phyloP scores from a whole-genome alignment of 2,888 invertebrate species.

The Lepetodrilus schrolli region DNA sequence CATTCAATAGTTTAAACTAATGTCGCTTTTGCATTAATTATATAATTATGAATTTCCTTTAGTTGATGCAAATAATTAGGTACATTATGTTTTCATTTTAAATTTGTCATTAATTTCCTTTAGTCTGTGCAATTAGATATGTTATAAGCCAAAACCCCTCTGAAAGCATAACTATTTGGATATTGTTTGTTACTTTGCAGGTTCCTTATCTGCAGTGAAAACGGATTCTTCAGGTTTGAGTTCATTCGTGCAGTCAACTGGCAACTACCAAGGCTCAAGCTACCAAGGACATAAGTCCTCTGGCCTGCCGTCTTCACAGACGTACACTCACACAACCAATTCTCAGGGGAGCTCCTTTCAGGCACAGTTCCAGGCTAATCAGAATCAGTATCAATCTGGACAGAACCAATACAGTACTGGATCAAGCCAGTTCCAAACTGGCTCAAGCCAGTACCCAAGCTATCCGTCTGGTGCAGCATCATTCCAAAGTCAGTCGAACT shows the following conservation, averaged over 20 bases:
- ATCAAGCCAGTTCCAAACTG: slow-evolving; percentile 44
- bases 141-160: too few species aligned
- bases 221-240: slow-evolving; percentile 42
- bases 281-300: slow-evolving; percentile 47
- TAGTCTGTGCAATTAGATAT: too few species aligned
- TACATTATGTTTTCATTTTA: too few species aligned
- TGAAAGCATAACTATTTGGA: too few species aligned
- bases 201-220: slow-evolving; percentile 47
- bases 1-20: background rate
- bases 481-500: slow-evolving; percentile 52
- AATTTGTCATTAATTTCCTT: too few species aligned
- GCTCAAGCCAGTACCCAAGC: slow-evolving; percentile 52
- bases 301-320: slow-evolving; percentile 38
- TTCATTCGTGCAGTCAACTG: slow-evolving; percentile 40
- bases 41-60: too few species aligned
- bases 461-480: slow-evolving; percentile 35
- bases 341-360: slow-evolving; percentile 12
- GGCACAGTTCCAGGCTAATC: slow-evolving; percentile 38
- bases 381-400: slow-evolving; percentile 53
- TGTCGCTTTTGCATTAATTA: too few species aligned
- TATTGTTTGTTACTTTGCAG: slow-evolving; percentile 41
- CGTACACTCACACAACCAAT: slow-evolving; percentile 41
- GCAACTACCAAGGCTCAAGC: slow-evolving; percentile 39
- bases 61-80: too few species aligned
- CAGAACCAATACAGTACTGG: slow-evolving; percentile 43